Conservation (phyloP, 2,797 vertebrate species). For the Neosalanx taihuensis region DNA sequence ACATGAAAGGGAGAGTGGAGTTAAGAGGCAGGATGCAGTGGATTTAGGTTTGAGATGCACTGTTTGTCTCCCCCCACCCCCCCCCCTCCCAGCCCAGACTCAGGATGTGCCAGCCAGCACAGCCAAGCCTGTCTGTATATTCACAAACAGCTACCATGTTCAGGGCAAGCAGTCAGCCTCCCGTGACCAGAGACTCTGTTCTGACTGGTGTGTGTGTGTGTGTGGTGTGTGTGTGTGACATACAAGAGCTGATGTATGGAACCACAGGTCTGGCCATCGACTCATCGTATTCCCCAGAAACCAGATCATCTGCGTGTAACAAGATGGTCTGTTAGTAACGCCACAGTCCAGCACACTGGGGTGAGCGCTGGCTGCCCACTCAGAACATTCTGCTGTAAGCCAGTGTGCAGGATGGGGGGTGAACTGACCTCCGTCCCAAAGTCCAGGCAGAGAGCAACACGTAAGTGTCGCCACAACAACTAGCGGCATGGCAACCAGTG, state of each 20-base stretch:
- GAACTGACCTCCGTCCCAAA: slow-evolving; percentile 2
- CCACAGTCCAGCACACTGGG: slow-evolving; percentile 3
- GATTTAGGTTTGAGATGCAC: slow-evolving; percentile 11
- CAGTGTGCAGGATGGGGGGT: slow-evolving; percentile 12
- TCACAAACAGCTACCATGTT: slow-evolving; percentile 13
- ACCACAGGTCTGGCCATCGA: slow-evolving; percentile 7
- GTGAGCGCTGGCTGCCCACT: neutral
- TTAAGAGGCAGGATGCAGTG: slow-evolving; percentile 16
- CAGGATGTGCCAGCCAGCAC: slow-evolving; percentile 1
- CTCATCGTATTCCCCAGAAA: slow-evolving; percentile 11
- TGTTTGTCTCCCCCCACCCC: neutral
- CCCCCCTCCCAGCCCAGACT: neutral
- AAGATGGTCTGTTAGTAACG: neutral
- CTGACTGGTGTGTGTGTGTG: neutral
- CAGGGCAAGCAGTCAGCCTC: slow-evolving; percentile 15
- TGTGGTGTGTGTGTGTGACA: neutral
- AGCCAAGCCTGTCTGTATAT: slow-evolving; percentile 13
- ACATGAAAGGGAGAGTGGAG: slow-evolving; percentile 14
- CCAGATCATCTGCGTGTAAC: slow-evolving; percentile 16
- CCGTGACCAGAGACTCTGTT: slow-evolving; percentile 16
- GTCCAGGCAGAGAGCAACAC: neutral
- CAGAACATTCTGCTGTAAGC: slow-evolving; percentile 45
- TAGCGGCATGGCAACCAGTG: neutral
- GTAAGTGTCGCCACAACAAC: slow-evolving; percentile 10
- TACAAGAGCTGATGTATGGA: neutral